Conservation (phyloP, 2,797 vertebrate species). For the Cacajao melanocephalus region DNA sequence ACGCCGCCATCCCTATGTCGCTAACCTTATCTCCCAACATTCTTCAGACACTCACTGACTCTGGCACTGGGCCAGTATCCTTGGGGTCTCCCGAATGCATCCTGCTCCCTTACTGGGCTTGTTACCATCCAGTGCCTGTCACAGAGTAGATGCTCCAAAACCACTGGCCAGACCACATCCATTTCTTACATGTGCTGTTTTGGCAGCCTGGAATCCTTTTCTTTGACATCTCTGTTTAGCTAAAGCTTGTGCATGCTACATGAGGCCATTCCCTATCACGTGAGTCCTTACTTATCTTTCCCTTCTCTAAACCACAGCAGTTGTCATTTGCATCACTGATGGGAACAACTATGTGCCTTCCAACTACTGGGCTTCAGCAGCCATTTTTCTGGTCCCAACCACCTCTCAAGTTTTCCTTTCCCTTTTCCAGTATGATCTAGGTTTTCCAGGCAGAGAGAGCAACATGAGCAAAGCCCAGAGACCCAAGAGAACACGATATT, state of each 20-base stretch:
- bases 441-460: neutral
- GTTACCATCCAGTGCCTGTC: neutral
- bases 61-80: neutral
- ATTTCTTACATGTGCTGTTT: neutral
- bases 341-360: neutral
- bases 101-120: neutral
- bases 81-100: neutral
- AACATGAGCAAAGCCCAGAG: neutral
- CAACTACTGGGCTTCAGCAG: neutral
- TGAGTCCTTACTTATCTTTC: neutral
- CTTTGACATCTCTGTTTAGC: neutral
- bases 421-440: neutral
- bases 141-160: neutral
- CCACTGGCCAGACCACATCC: neutral
- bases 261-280: neutral
- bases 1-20: neutral
- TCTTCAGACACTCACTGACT: neutral
- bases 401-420: neutral
- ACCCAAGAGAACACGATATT: neutral
- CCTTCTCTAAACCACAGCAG: neutral
- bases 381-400: neutral
- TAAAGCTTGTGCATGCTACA: neutral
- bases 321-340: neutral
- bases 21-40: neutral
- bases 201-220: neutral